Conservation (phyloP, 2,888 invertebrate genomes). For the Omphaloscelis lunosa region DNA sequence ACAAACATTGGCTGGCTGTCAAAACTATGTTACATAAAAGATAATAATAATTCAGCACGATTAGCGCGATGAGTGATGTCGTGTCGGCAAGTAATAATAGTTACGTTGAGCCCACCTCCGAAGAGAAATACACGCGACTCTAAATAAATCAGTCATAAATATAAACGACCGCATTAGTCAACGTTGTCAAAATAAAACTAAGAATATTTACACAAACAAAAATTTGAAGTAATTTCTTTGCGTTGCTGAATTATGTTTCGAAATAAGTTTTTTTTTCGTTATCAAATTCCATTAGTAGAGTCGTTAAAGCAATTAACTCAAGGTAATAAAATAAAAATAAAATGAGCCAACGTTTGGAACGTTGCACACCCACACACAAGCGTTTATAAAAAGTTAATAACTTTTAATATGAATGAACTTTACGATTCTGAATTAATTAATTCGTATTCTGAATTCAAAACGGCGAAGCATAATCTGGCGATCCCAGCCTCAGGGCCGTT, state of each 20-base stretch:
- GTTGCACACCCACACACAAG: slow-evolving; percentile 63
- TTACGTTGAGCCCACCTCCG: slow-evolving; percentile 82
- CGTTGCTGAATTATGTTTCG: slow-evolving; percentile 63
- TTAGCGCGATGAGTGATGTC: slow-evolving; percentile 88
- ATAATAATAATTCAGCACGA: slow-evolving; percentile 84
- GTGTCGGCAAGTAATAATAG: slow-evolving; percentile 88
- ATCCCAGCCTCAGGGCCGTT: slow-evolving; percentile 74
- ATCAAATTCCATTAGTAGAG: slow-evolving; percentile 69
- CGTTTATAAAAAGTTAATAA: slow-evolving; percentile 75
- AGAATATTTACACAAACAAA: slow-evolving; percentile 81
- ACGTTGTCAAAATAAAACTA: slow-evolving; percentile 88
- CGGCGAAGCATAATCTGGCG: slow-evolving; percentile 81
- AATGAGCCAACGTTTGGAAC: slow-evolving; percentile 60
- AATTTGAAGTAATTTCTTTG: slow-evolving; percentile 69
- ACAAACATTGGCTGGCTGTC: slow-evolving; percentile 81
- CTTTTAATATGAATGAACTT: slow-evolving; percentile 77
- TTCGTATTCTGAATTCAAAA: slow-evolving; percentile 82
- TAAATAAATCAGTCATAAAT: slow-evolving; percentile 88
- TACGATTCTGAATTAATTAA: slow-evolving; percentile 79
- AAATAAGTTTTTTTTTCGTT: slow-evolving; percentile 62
- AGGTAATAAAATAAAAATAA: slow-evolving; percentile 69
- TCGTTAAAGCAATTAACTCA: slow-evolving; percentile 70
- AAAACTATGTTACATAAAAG: slow-evolving; percentile 84
- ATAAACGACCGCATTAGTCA: slow-evolving; percentile 90
- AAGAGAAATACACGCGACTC: slow-evolving; percentile 83